Conservation (phyloP, 2,113 vertebrate species). For the Nesogale talazaci region DNA sequence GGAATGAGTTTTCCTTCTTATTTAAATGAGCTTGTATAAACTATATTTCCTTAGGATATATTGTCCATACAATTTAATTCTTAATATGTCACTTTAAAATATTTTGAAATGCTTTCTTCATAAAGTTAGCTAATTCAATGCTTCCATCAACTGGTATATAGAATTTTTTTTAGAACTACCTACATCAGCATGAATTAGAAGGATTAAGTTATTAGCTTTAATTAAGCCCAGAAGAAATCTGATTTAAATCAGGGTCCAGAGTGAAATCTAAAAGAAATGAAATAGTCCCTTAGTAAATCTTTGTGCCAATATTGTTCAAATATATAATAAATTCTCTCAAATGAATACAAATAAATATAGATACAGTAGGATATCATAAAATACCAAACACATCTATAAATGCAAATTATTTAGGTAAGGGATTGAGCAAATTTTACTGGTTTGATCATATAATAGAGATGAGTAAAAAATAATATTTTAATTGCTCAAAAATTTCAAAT, state of each 20-base stretch:
- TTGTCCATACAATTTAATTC: neutral
- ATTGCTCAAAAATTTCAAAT: neutral
- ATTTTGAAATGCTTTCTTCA: neutral
- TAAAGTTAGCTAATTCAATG: neutral
- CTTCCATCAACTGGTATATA: neutral
- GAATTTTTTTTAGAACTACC: neutral
- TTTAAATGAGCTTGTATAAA: neutral
- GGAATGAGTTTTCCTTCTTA: neutral
- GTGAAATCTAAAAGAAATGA: slow-evolving; percentile 3
- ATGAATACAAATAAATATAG: neutral
- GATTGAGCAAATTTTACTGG: neutral
- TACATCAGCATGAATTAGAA: neutral
- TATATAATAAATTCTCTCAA: neutral
- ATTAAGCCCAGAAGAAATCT: neutral
- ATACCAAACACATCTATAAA: neutral
- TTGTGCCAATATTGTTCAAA: neutral
- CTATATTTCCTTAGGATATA: neutral
- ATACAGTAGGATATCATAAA: neutral
- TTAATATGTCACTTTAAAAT: no score
- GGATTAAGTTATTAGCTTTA: neutral
- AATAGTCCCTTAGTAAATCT: neutral
- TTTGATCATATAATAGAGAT: neutral
- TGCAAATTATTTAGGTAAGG: neutral
- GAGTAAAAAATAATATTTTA: neutral
- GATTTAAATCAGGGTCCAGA: neutral